Evolutionary conservation across 1,140 invertebrate species (phyloP), one percentile per base, ranked within the genome.

Genomic region (Caenorhabditis tropicalis): DNA sequence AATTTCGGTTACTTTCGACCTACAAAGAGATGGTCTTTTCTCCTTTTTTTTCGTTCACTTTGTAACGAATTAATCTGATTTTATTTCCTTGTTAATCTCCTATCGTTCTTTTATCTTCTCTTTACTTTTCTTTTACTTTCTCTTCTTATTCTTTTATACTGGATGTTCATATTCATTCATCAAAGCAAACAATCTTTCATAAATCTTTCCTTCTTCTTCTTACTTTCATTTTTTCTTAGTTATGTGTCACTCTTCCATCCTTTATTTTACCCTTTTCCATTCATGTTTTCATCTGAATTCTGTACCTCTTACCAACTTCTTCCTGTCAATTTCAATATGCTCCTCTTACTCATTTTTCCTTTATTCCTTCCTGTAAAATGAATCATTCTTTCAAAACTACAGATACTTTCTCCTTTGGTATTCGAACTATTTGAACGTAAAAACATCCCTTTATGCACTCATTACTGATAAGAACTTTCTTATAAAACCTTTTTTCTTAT

Each of bases 51-150:
- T 12, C 43, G 29, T 27, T 56, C 53, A 56, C 29, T 74, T 74
- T 74, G 65, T 43, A 74, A 74, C 65, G 65, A 33, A 74, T 43
- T 43, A 74, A 43, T 74, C 65, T 74, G 65, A 33, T 74, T 74
- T 74, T 31, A 74, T 43, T 74, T 74, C 65, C 65, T 81, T 81
- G 46, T 31, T 81, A 51, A 49, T 81, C 79, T 81, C n/a, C n/a
- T 2, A 49, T 51, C 27, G 46, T 81, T 49, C 49, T 51, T 81
- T 39, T 48, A n/a, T 12, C 10, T 81, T 43, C 36, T 24, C 27
- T 81, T 81, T 53, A 81, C 49, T 81, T 36, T 51, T 81, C 27
- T 39, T 7, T 15, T 51, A 53, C 49, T 29, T 51, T 31, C 31
- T 53, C 19, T 24, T 21, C 6, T 74, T 24, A 3, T 31, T 31